Conservation (phyloP, 2,888 invertebrate genomes). For the Pheosia tremula region DNA sequence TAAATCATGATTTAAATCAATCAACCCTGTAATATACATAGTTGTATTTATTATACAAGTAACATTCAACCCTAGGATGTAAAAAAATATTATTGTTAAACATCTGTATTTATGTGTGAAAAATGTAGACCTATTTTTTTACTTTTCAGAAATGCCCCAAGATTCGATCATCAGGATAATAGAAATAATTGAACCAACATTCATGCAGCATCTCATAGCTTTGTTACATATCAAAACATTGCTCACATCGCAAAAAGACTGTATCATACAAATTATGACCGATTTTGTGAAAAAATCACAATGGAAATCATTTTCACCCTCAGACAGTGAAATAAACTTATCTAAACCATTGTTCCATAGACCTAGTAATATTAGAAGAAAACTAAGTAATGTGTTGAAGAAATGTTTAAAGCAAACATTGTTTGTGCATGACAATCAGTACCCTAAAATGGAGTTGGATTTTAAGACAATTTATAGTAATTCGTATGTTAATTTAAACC, state of each 20-base stretch:
- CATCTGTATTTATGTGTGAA: no score
- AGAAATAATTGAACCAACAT: constrained; percentile 65
- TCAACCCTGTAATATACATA: no score
- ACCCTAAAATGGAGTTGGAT: constrained; percentile 46
- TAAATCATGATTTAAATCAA: no score
- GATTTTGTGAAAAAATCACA: constrained; percentile 51
- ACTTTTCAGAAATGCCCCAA: constrained; percentile 64
- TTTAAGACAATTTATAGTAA: constrained; percentile 13
- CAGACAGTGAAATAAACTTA: constrained; percentile 36
- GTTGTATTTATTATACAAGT: constrained; percentile 5
- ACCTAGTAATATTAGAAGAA: constrained; percentile 44
- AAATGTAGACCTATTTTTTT: constrained; percentile 2
- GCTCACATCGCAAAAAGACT: constrained; percentile 47
- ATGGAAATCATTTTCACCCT: constrained; percentile 51
- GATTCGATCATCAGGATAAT: constrained; percentile 59
- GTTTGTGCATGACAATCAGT: constrained; percentile 22
- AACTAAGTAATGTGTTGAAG: constrained; percentile 48
- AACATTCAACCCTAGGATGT: not conserved
- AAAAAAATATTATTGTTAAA: no score
- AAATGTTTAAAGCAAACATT: constrained; percentile 32
- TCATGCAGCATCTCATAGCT: constrained; percentile 64
- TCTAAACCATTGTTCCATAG: constrained; percentile 37
- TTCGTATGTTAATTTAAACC: constrained; percentile 37
- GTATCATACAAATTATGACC: constrained; percentile 56
- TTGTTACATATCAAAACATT: constrained; percentile 51